Evolutionary conservation across 2,113 vertebrate species (phyloP), one percentile per base, ranked within the genome.

Genomic region (Microcebus jonahi): DNA sequence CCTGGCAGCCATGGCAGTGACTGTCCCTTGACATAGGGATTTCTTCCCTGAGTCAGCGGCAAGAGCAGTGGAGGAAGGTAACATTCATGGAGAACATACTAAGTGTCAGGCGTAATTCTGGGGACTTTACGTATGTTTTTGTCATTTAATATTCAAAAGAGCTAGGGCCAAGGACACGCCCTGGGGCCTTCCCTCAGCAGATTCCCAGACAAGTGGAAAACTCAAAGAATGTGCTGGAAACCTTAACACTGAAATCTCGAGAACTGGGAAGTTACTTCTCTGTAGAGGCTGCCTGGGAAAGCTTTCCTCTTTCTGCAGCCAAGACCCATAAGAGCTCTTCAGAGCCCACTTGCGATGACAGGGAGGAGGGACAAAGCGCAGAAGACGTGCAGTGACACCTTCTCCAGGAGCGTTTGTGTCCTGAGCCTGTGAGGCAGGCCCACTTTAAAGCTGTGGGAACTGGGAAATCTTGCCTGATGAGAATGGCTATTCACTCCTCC

Each of bases 311-410:
- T 91, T 87, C 95, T 84, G 55, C 81, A 96, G 88, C 97, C 97
- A 98, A 97, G 87, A 96, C 39, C 10, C 55, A 10, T 76, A 50
- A 98, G 97, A 95, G 88, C 96, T 97, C 97, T 97, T 98, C 94
- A 97, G 92, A 98, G 92, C 93, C 76, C 92, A 91, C 96, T 98
- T 68, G 80, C 29, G 84, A 79, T 96, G 97, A 97, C 96, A 98
- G 92, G 34, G 97, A 97, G 42, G 90, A 96, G 75, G 93, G 95
- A 97, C 76, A 95, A 96, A 53, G 59, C 81, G 39, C 50, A 25
- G 84, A 95, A 23, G 91, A 93, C 0, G 4, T 61, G 59, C 27
- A 86, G 86, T 34, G 67, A 97, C 94, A 95, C 53, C 87, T 96
- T 97, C 93, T 96, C 93, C 83, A 92, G 53, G 95, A 97, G 61